Evolutionary conservation across 2,888 invertebrate species (phyloP).

Genomic region (Drosophila fulvimacula): DNA sequence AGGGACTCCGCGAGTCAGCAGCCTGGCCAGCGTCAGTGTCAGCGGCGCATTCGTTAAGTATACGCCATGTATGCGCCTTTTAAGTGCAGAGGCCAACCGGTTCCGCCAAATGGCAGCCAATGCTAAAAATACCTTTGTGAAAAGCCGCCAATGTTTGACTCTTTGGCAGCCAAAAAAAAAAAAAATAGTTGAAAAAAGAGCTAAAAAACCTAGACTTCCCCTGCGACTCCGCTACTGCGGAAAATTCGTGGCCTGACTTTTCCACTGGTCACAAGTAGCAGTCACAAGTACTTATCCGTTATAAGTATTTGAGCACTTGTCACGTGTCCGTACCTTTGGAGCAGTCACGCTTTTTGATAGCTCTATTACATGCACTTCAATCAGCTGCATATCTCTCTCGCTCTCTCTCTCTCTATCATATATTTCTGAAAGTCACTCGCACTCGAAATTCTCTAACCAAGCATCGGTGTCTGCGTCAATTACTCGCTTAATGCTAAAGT

Average conservation of each 20-base stretch:
- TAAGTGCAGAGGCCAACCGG: slow-evolving; percentile 67
- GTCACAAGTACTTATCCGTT: slow-evolving; percentile 18
- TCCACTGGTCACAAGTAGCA: slow-evolving; percentile 17
- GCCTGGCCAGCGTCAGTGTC: slow-evolving; percentile 64
- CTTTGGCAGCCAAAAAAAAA: slow-evolving; percentile 32
- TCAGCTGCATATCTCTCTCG: slow-evolving; percentile 15
- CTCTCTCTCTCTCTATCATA: too few relatives aligned
- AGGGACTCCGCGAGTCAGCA: slow-evolving; percentile 20
- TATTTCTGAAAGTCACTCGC: slow-evolving; percentile 35
- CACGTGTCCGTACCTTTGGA: slow-evolving; percentile 27
- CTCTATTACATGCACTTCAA: slow-evolving; percentile 31
- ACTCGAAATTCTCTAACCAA: slow-evolving; percentile 18
- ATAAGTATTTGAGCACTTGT: slow-evolving; percentile 13
- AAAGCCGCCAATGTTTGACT: slow-evolving; percentile 65
- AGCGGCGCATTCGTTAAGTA: slow-evolving; percentile 75
- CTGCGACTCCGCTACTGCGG: slow-evolving; percentile 16
- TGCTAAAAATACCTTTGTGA: slow-evolving; percentile 58
- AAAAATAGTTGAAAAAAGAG: background rate
- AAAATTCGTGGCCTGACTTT: slow-evolving; percentile 27
- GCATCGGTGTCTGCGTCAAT: background rate
- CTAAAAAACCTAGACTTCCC: background rate
- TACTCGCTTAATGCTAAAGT: background rate
- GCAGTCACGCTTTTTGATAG: slow-evolving; percentile 39
- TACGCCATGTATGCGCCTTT: slow-evolving; percentile 74
- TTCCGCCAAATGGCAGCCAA: slow-evolving; percentile 42